A percentile compares a stretch with the other conserved stretches of the same genome.
phyloP scores from a whole-genome alignment of 1,140 invertebrate species.

The Parasteatoda tepidariorum region DNA sequence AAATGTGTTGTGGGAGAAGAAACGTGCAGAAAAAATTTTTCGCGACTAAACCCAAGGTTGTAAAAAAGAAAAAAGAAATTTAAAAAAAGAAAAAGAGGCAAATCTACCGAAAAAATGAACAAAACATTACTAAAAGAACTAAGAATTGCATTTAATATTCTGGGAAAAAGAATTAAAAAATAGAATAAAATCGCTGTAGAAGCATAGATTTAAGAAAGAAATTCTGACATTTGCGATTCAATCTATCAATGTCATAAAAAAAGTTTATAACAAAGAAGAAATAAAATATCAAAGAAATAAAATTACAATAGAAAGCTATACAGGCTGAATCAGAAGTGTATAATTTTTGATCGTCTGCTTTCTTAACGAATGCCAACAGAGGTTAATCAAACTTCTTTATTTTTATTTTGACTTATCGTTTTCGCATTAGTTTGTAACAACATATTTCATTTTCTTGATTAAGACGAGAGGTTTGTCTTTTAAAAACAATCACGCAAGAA shows the following conservation, averaged over 20 bases:
- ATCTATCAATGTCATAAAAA: conserved; percentile 49
- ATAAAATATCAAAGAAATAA: conserved; percentile 19
- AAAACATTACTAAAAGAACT: not conserved
- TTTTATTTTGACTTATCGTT: no score
- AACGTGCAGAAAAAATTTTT: not conserved
- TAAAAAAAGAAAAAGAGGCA: not conserved
- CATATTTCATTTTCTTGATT: no score
- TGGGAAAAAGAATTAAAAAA: not conserved
- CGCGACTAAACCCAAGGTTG: not conserved
- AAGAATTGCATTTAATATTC: not conserved
- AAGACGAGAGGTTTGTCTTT: no score
- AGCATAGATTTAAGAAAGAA: conserved; percentile 13
- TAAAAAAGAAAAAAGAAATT: not conserved
- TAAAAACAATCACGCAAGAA: no score
- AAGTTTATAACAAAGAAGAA: conserved; percentile 5
- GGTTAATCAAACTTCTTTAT: not conserved
- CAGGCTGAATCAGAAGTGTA: conserved; percentile 5
- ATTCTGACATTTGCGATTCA: conserved; percentile 47
- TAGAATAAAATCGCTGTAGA: conserved; percentile 4
- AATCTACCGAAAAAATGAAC: not conserved
- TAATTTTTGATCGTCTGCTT: conserved; percentile 29
- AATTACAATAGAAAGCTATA: conserved; percentile 39
- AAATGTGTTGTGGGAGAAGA: not conserved
- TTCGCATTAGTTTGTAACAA: no score
- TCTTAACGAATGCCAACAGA: not conserved